Percentiles rank a stretch among this genome's conserved stretches.
These are phyloP conservation scores for Chondrosia reniformis DNA, from an alignment of 37 sponge, comb jelly and placozoan species.

Conservation along the genomic window DNA sequence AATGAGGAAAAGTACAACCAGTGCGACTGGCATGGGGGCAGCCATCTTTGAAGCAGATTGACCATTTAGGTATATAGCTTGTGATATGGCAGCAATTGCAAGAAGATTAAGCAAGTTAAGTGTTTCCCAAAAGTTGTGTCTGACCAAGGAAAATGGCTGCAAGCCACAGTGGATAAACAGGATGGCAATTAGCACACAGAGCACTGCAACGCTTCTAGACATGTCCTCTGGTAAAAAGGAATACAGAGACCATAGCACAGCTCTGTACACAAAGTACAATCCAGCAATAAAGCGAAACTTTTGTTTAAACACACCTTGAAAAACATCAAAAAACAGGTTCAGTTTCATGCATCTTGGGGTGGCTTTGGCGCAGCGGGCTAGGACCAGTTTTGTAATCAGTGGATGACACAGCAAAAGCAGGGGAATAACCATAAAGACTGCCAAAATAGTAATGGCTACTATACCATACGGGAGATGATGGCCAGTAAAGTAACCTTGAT, in stretches of 20 bases:
- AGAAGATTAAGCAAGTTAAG: conserved; percentile 6
- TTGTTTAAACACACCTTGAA: background rate
- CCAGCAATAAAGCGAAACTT: conserved; percentile 1
- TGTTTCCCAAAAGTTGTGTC: background rate
- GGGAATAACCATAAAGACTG: background rate
- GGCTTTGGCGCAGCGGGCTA: background rate
- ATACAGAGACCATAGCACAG: background rate
- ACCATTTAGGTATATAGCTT: background rate
- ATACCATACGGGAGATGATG: background rate
- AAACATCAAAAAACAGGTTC: background rate
- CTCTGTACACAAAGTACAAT: background rate
- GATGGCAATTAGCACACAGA: background rate
- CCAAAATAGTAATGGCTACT: background rate
- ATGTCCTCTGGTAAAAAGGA: background rate
- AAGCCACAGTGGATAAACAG: conserved; percentile 1
- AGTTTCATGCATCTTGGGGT: background rate
- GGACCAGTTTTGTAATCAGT: background rate
- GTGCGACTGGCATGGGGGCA: background rate
- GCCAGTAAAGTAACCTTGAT: background rate
- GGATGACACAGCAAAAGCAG: background rate
- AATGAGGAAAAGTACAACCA: background rate
- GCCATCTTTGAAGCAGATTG: background rate
- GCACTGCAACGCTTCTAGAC: background rate
- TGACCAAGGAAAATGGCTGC: background rate
- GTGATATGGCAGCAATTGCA: background rate